These are phyloP conservation scores for Catocala nupta DNA, from an alignment of 2,888 invertebrate genomes.

Conservation along the genomic window DNA sequence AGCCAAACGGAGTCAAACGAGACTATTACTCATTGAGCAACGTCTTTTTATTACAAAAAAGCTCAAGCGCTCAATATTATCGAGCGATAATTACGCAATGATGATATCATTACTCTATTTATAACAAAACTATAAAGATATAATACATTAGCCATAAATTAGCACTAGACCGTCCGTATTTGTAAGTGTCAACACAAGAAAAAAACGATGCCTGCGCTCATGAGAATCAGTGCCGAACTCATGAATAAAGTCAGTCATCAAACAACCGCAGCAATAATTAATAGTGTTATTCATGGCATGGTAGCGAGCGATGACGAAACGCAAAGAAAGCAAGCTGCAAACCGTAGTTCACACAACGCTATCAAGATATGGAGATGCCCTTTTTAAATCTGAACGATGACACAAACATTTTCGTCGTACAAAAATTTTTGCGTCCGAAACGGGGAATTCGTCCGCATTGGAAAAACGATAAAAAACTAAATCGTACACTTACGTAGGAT, in stretches of 20 bases:
- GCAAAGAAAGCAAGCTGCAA: constrained; percentile 68
- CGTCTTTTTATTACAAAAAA: constrained; percentile 8
- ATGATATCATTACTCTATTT: constrained; percentile 34
- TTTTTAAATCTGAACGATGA: constrained; percentile 22
- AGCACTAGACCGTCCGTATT: constrained; percentile 38
- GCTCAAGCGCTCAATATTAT: background rate
- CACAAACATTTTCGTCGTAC: too few relatives aligned
- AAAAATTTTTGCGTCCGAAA: too few relatives aligned
- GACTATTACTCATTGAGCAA: constrained; percentile 67
- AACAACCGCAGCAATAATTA: constrained; percentile 71
- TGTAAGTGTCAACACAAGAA: constrained; percentile 45
- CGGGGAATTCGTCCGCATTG: too few relatives aligned
- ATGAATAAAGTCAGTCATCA: constrained; percentile 71
- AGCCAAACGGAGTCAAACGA: constrained; percentile 77
- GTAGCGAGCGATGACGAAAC: constrained; percentile 67
- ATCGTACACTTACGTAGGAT: background rate
- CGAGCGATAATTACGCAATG: constrained; percentile 9
- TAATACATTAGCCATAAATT: constrained; percentile 38
- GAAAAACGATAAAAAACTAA: background rate
- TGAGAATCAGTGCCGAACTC: constrained; percentile 60
- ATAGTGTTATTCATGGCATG: constrained; percentile 70
- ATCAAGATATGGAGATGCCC: constrained; percentile 60
- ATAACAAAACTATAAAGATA: constrained; percentile 17
- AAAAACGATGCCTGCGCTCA: constrained; percentile 48
- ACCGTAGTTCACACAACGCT: constrained; percentile 60